These are phyloP conservation scores for Agelastica alni DNA, from an alignment of 2,888 invertebrate species.

Conservation along the genomic window DNA sequence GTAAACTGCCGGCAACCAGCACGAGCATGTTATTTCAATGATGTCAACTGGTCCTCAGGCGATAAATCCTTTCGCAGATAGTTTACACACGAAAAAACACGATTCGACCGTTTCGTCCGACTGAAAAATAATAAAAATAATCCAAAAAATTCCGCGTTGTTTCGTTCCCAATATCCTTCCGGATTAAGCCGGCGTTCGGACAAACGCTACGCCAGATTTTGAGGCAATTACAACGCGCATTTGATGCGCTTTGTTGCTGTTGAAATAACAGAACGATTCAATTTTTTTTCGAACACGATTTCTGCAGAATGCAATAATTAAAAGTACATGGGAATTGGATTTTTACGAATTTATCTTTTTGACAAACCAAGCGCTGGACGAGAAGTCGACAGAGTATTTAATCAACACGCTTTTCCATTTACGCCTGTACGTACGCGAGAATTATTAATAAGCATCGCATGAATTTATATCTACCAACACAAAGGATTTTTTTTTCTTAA, in stretches of 20 bases:
- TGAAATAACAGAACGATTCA: not conserved
- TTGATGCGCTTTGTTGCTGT: not conserved
- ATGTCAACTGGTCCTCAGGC: conserved; percentile 19
- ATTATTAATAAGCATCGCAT: too few species aligned
- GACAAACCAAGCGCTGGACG: too few species aligned
- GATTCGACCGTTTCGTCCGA: conserved; percentile 10
- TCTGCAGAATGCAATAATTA: not conserved
- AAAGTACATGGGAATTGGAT: not conserved
- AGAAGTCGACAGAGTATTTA: too few species aligned
- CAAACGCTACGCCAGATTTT: not conserved
- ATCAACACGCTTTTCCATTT: too few species aligned
- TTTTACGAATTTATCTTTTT: too few species aligned
- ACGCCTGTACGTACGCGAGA: too few species aligned
- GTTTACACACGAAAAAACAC: conserved; percentile 20
- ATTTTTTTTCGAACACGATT: not conserved
- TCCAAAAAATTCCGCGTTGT: not conserved
- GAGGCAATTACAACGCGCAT: not conserved
- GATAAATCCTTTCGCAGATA: conserved; percentile 18
- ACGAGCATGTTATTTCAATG: conserved; percentile 18
- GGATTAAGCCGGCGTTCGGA: not conserved
- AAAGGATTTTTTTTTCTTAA: too few species aligned
- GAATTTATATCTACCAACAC: too few species aligned
- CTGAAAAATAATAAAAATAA: conserved; percentile 4
- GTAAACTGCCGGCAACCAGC: conserved; percentile 15
- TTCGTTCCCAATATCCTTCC: not conserved